Base-by-base conservation (phyloP, 1,140 invertebrate species). In the Drosophila littoralis region DNA sequence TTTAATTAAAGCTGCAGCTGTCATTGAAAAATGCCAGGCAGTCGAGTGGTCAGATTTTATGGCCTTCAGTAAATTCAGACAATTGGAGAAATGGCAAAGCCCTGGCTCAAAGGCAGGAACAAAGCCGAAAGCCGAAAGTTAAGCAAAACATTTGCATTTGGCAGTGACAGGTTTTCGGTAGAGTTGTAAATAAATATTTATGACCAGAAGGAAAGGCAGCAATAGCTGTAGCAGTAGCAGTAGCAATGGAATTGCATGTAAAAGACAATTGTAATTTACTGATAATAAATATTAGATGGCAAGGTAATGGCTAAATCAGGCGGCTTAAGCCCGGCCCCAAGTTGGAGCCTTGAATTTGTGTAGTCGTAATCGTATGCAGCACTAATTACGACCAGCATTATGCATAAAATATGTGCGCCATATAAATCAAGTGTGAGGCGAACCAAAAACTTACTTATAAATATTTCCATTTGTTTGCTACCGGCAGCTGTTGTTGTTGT, bases 241-340 rank as follows among this genome's bases (percentile, higher is more conserved):
- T 12, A n/a, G 35, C 22, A 57, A 68, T 77, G 70, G 63, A 65
- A 85, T 79, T 76, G 84, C 77, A 86, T 88, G 83, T 79, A 79
- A 88, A 59, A 88, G 82, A 86, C 83, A 86, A 88, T 88, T 86
- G 83, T 86, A 83, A 88, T 86, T 88, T 86, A 86, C 82, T 83
- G 84, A 86, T 86, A 89, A 86, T 86, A 86, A 86, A 86, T 86
- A 86, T 86, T 86, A 86, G 66, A 86, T 86, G 68, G 71, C 71
- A 59, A 48, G 61, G 60, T 48, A 72, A 61, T 71, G 67, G 68
- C 61, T 36, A 71, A 75, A 65, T 71, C 71, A 65, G 64, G 48
- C 68, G 43, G 61, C 61, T 42, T 52, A 61, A 35, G 54, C 28
- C 12, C 40, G 2, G 40, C 28, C 12, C 12, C 6, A 15, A 15